A percentile compares a stretch with the other conserved stretches of the same genome.
Evolutionary conservation across 2,888 invertebrate species (phyloP).

Genomic region (Tholera decimalis): DNA sequence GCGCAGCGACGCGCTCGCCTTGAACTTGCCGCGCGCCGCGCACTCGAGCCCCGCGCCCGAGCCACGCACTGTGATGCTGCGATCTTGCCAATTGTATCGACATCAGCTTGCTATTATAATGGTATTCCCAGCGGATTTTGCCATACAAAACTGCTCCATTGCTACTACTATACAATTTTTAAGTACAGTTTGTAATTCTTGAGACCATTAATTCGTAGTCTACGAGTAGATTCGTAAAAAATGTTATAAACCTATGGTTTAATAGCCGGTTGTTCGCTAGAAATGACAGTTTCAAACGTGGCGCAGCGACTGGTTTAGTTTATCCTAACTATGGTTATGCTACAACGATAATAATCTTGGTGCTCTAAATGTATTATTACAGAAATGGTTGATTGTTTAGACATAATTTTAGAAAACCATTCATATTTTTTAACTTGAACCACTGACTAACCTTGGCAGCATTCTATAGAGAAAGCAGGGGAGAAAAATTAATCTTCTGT

Average conservation of each 20-base stretch:
- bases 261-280: not conserved
- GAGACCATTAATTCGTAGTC: not conserved
- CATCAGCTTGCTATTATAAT: conserved; percentile 23
- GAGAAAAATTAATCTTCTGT: not conserved
- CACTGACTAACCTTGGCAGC: no score
- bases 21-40: conserved; percentile 90
- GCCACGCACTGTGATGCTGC: conserved; percentile 64
- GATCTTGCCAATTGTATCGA: conserved; percentile 60
- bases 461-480: not conserved
- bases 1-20: conserved; percentile 90
- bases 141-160: not conserved
- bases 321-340: not conserved
- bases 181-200: no score
- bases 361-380: not conserved
- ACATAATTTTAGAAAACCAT: no score
- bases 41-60: conserved; percentile 68
- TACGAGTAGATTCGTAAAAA: not conserved
- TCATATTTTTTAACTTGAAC: no score
- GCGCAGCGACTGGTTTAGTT: not conserved
- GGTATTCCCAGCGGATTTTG: not conserved
- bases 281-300: not conserved
- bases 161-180: not conserved
- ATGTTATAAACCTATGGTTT: not conserved
- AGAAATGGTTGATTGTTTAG: no score
- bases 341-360: not conserved